These are phyloP conservation scores for Adelosebastes latens DNA, from an alignment of 2,797 vertebrate genomes.

Conservation along the genomic window DNA sequence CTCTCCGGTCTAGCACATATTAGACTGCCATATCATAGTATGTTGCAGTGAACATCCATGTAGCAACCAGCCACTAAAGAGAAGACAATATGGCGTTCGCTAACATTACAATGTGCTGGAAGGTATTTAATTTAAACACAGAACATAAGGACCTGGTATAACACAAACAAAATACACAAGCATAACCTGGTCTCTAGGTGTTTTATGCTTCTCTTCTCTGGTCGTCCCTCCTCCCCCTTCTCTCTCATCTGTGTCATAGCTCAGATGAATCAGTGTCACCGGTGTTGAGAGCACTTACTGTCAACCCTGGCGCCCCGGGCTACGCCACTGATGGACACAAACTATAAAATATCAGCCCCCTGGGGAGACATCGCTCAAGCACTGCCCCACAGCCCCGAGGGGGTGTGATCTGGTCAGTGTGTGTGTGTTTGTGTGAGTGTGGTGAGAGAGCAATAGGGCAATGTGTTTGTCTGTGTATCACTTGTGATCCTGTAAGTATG, in stretches of 20 bases:
- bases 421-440: slow-evolving; percentile 57
- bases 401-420: slow-evolving; percentile 74
- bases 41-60: slow-evolving; percentile 17
- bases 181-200: slow-evolving; percentile 33
- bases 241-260: slow-evolving; percentile 83
- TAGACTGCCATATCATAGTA: slow-evolving; percentile 44
- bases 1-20: slow-evolving; percentile 50
- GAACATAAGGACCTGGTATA: background rate
- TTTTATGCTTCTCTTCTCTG: slow-evolving; percentile 46
- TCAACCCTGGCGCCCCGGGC: slow-evolving; percentile 86
- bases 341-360: slow-evolving; percentile 90
- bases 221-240: slow-evolving; percentile 43
- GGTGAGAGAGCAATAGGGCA: slow-evolving; percentile 47
- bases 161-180: slow-evolving; percentile 19
- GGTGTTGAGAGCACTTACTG: slow-evolving; percentile 89
- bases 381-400: slow-evolving; percentile 80
- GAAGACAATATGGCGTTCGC: slow-evolving; percentile 1
- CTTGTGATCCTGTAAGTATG: slow-evolving; percentile 46
- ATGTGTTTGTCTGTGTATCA: slow-evolving; percentile 58
- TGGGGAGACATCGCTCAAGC: slow-evolving; percentile 86
- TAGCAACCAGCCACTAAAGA: slow-evolving; percentile 2
- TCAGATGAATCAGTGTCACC: slow-evolving; percentile 89
- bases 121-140: slow-evolving; percentile 7
- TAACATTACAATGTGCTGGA: background rate
- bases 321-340: slow-evolving; percentile 88